phyloP scores from a whole-genome alignment of 2,888 invertebrate species.

The Ochropleura leucogaster region DNA sequence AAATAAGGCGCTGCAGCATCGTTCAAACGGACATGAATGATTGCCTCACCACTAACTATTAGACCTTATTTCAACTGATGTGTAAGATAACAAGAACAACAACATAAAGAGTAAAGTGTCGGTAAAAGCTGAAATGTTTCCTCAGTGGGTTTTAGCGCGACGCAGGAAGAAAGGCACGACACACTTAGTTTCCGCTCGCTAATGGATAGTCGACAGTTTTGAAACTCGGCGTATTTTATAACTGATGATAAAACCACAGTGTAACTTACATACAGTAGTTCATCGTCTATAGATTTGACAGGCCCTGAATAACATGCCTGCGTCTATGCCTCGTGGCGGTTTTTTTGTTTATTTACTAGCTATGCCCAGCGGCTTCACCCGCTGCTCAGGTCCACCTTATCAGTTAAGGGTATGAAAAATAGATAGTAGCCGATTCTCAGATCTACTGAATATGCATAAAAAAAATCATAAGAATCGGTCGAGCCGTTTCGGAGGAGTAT shows the following conservation, averaged over 20 bases:
- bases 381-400: too few relatives aligned
- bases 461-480: too few relatives aligned
- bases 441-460: too few relatives aligned
- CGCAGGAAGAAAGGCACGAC: conserved; percentile 50
- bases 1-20: too few relatives aligned
- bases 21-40: too few relatives aligned
- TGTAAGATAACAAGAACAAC: neutral
- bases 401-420: too few relatives aligned
- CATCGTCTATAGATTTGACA: neutral
- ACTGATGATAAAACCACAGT: neutral
- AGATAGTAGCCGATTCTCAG: too few relatives aligned
- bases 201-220: conserved; percentile 50
- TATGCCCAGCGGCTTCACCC: too few relatives aligned
- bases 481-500: too few relatives aligned
- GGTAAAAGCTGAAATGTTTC: conserved; percentile 40
- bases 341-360: too few relatives aligned
- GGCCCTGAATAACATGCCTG: neutral
- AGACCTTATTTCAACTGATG: conserved; percentile 2
- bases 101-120: conserved; percentile 15
- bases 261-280: neutral
- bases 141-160: neutral
- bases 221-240: conserved; percentile 9
- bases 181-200: conserved; percentile 41
- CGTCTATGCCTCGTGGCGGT: too few relatives aligned
- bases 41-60: neutral